Evolutionary conservation across 2,113 vertebrate species (phyloP).

Genomic region (Orientallactaga bullata): DNA sequence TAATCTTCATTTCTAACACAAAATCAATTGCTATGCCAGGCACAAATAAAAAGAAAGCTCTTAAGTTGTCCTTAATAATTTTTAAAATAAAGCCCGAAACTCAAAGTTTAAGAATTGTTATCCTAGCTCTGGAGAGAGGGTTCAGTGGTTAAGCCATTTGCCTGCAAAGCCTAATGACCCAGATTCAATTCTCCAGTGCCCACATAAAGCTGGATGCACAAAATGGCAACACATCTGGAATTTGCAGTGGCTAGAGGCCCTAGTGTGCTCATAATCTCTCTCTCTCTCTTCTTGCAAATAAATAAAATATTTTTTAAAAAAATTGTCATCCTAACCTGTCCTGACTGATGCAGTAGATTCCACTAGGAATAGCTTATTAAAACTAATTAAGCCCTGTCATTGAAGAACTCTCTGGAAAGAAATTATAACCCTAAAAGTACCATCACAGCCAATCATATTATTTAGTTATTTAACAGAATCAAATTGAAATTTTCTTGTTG

Average conservation of each 20-base stretch:
- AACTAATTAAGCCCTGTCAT: constrained; percentile 44
- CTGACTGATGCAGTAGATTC: not conserved
- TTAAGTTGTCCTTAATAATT: not conserved
- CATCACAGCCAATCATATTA: not conserved
- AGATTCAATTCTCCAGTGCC: no score
- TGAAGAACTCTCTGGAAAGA: constrained; percentile 1
- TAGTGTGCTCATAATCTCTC: no score
- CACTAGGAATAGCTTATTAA: constrained; percentile 19
- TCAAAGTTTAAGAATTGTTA: not conserved
- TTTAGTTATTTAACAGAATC: constrained; percentile 59
- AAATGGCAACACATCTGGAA: no score
- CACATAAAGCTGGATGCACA: no score
- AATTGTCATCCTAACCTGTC: not conserved
- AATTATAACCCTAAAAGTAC: constrained; percentile 49
- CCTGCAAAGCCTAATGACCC: no score
- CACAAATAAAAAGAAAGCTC: not conserved
- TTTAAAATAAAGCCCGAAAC: constrained; percentile 30
- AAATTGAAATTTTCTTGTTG: constrained; percentile 47
- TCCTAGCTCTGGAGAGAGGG: not conserved
- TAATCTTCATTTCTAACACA: constrained; percentile 39
- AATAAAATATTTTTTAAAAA: no score
- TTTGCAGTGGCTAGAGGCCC: no score
- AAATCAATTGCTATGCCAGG: not conserved
- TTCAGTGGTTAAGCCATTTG: no score
- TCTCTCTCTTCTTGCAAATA: no score